Evolutionary conservation across 2,797 vertebrate genomes (phyloP), one percentile per base, ranked within the genome.

Genomic region (Lepilemur septentrionalis): DNA sequence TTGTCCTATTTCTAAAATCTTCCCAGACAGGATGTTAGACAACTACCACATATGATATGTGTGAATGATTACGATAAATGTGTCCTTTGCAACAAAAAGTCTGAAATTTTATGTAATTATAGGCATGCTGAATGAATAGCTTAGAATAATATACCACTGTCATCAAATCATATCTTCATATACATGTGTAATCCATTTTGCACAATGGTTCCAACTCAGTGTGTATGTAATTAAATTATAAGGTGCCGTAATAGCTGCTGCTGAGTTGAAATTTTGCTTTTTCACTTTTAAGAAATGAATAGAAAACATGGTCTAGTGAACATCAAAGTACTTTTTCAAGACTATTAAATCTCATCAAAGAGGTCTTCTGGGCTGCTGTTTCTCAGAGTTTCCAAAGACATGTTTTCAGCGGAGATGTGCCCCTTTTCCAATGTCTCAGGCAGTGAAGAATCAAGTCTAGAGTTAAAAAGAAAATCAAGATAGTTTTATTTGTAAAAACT

Each of bases 331-430:
- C 17, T 46, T 43, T 72, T 48, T 50, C 22, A 63, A 93, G 59
- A 92, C 41, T 65, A 70, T 85, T 97, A 96, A 84, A 97, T 94
- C 72, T 97, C 94, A 97, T 98, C 97, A 97, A 96, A 97, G 96
- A 99, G 99, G 92, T 99, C 98, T 93, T 99, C 99, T 0, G 98
- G 98, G 92, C 99, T 98, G 97, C 95, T 98, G 78, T 98, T 98
- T 79, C 97, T 98, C 35, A 98, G 97, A 63, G 98, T 98, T 92
- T 98, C 98, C 2, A 98, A 97, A 82, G 98, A 97, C 96, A 98
- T 94, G 84, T 84, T 94, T 59, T 98, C 98, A 28, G 76, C 67
- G 22, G 98, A 89, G 48, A 38, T 89, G n/a, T 17, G 48, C 43
- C 96, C 95, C 38, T 97, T 96, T 92, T 43, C 95, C 0, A 6